These are phyloP conservation scores for Akabosia matsudoensis DNA, from an alignment of 1,140 invertebrate genomes.

Conservation along the genomic window DNA sequence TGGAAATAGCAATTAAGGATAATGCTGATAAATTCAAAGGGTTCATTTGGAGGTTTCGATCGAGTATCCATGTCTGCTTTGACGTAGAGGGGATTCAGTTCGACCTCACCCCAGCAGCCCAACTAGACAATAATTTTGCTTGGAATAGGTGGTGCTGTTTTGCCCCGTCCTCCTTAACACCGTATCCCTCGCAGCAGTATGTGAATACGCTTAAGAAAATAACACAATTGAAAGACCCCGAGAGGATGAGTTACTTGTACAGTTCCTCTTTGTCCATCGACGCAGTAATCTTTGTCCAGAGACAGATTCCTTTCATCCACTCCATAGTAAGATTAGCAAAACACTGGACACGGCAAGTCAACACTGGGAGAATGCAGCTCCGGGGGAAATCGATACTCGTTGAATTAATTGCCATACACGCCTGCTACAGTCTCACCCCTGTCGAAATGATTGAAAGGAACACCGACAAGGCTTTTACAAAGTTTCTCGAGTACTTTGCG, in stretches of 20 bases:
- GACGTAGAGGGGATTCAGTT: conserved; percentile 6
- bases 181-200: conserved; percentile 11
- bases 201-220: background rate
- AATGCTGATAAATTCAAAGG: background rate
- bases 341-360: background rate
- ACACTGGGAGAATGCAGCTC: background rate
- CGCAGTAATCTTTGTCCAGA: conserved; percentile 3
- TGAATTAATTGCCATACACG: background rate
- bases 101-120: background rate
- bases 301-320: conserved; percentile 5
- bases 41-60: background rate
- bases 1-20: background rate
- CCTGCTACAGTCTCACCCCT: background rate
- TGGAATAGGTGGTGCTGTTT: conserved; percentile 17
- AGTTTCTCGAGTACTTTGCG: background rate
- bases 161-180: background rate
- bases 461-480: background rate
- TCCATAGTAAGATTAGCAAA: conserved; percentile 4
- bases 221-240: background rate
- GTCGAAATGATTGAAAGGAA: background rate
- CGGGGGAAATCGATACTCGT: background rate
- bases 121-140: background rate
- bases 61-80: background rate
- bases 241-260: background rate
- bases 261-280: conserved; percentile 1